phyloP scores from a whole-genome alignment of 2,888 invertebrate genomes.

The Melieria omissa region DNA sequence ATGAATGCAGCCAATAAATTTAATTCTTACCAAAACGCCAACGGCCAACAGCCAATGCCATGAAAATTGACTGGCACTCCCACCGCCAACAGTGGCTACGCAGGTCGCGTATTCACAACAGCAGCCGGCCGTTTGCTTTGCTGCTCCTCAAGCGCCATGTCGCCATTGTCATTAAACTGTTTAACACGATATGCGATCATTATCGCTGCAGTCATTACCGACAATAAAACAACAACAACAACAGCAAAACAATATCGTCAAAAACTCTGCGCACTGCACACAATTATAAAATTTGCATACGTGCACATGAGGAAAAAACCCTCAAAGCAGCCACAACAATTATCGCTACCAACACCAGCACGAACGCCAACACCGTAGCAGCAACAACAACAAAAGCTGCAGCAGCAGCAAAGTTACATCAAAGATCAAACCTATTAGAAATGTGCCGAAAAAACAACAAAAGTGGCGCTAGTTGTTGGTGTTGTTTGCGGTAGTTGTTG shows the following conservation, averaged over 20 bases:
- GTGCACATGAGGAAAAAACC: constrained; percentile 23
- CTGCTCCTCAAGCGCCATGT: not conserved
- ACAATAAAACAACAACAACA: not conserved
- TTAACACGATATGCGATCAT: constrained; percentile 47
- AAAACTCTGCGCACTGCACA: not conserved
- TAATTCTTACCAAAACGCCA: not conserved
- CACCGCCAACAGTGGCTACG: constrained; percentile 6
- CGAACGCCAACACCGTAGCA: not conserved
- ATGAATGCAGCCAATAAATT: not conserved
- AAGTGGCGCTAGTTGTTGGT: not conserved
- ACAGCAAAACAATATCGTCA: not conserved
- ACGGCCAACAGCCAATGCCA: not conserved
- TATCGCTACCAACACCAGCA: constrained; percentile 2
- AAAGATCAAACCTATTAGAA: constrained; percentile 3
- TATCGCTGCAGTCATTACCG: constrained; percentile 16
- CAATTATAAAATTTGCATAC: not conserved
- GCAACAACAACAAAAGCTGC: not conserved
- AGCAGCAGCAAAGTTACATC: not conserved
- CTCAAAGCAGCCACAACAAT: constrained; percentile 39
- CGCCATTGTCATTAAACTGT: constrained; percentile 45
- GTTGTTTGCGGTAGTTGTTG: not conserved
- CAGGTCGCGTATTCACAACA: not conserved
- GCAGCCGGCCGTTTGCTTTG: not conserved
- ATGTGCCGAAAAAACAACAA: not conserved
- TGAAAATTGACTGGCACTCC: constrained; percentile 16